Conservation (phyloP, 2,888 invertebrate species). For the Callinectes sapidus region DNA sequence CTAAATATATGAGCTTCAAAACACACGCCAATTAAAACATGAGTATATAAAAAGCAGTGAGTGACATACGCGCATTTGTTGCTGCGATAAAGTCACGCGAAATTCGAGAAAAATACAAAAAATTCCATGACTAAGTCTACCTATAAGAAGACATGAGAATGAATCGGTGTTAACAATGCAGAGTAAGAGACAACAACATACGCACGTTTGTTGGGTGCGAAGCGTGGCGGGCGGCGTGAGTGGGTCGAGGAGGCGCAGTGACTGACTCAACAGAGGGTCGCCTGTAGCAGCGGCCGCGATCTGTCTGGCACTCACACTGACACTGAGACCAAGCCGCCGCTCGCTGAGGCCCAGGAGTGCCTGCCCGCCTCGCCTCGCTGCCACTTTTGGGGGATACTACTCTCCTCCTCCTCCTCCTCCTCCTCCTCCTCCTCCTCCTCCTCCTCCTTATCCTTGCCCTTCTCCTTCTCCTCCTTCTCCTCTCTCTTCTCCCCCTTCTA, state of each 20-base stretch:
- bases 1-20: too few species aligned
- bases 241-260: neutral
- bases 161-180: neutral
- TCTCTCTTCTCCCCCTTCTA: neutral
- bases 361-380: neutral
- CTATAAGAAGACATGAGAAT: too few species aligned
- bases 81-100: neutral
- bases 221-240: neutral
- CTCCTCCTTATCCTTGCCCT: neutral
- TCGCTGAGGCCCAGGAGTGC: neutral
- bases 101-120: neutral
- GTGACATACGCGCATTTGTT: neutral
- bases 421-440: conserved; percentile 8
- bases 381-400: neutral
- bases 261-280: neutral
- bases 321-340: neutral
- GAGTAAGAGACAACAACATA: neutral
- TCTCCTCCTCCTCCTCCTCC: conserved; percentile 4
- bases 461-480: neutral
- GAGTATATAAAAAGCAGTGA: too few species aligned
- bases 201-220: conserved; percentile 11
- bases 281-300: neutral
- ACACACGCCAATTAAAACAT: too few species aligned
- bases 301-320: conserved; percentile 27
- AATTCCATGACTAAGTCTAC: too few species aligned